Evolutionary conservation across 2,797 vertebrate species (phyloP).

Genomic region (Paratrypauchen microcephalus): DNA sequence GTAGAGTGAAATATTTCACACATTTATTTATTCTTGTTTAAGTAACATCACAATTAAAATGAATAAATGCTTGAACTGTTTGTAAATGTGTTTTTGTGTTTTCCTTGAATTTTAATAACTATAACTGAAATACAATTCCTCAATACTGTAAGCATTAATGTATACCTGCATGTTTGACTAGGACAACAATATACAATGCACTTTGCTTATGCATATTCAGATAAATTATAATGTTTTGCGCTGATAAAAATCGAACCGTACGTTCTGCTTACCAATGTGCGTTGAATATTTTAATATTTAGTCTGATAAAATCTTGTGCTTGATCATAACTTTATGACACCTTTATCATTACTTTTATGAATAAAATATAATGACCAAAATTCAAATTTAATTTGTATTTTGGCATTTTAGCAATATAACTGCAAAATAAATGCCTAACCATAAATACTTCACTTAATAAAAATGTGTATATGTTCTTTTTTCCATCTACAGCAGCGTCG

Average conservation of each 20-base stretch:
- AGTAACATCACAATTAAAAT: not conserved
- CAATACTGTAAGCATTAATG: not conserved
- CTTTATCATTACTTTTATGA: too few species aligned
- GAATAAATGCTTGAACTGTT: not conserved
- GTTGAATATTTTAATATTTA: not conserved
- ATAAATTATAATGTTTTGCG: not conserved
- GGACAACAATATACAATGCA: slow-evolving; percentile 59
- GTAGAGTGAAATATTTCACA: not conserved
- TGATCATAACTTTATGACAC: too few species aligned
- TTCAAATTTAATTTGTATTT: not conserved
- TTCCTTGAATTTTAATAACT: not conserved
- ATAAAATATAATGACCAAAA: not conserved
- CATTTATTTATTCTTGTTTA: not conserved
- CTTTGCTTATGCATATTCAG: slow-evolving; percentile 63
- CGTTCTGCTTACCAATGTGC: not conserved
- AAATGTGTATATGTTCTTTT: not conserved
- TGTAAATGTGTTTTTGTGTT: not conserved
- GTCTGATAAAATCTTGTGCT: too few species aligned
- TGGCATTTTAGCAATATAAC: not conserved
- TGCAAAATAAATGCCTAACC: not conserved
- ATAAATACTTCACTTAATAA: not conserved
- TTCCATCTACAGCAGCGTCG: slow-evolving; percentile 1
- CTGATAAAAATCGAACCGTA: not conserved
- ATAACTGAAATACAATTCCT: not conserved
- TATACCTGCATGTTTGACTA: not conserved